Base-by-base conservation (phyloP, 2,797 vertebrate genomes). In the Hipposideros larvatus region DNA sequence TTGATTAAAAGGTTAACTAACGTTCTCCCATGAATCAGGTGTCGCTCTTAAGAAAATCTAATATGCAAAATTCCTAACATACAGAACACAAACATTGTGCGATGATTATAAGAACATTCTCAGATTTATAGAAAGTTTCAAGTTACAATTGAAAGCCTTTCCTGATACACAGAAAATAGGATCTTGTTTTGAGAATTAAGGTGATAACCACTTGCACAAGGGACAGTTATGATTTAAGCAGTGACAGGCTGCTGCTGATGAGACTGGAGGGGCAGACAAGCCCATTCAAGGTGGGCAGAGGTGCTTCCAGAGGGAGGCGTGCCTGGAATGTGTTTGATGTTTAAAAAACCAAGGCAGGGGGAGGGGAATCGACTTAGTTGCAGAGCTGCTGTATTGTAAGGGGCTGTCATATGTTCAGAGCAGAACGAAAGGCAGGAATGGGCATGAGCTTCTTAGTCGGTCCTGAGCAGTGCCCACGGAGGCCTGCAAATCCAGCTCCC, bases 1-100 rank as follows among this genome's bases (percentile, higher is more conserved):
- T 92, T 79, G 28, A 55, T 87, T 65, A 79, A 95, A 96, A 86
- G 82, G 78, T 90, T 86, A 74, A 74, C 37, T 86, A 74, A 74
- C 37, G 41, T 78, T 85, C 68, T 90, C 90, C 65, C 90, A 93
- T 70, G 66, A 89, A 83, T 91, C 53, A 7, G 8, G 51, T 19
- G 28, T 10, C 34, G 1, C 43, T n/a, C 53, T 74, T 6, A 74
- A 92, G 73, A 97, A 87, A 90, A 85, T 48, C 55, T 66, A 78
- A 61, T 21, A 41, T 46, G 68, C 41, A 59, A 73, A 83, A 57
- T 66, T 94, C 78, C 73, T 86, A 43, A 57, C 31, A 46, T 57
- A 63, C 34, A 71, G 90, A 89, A 95, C 28, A 68, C n/a, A 91
- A 75, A 61, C 93, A 85, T 46, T 26, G 79, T 11, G 34, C 65